A percentile compares a stretch with the other conserved stretches of the same genome.
phyloP scores from a whole-genome alignment of 2,113 vertebrate genomes.

The Dinomys branickii region DNA sequence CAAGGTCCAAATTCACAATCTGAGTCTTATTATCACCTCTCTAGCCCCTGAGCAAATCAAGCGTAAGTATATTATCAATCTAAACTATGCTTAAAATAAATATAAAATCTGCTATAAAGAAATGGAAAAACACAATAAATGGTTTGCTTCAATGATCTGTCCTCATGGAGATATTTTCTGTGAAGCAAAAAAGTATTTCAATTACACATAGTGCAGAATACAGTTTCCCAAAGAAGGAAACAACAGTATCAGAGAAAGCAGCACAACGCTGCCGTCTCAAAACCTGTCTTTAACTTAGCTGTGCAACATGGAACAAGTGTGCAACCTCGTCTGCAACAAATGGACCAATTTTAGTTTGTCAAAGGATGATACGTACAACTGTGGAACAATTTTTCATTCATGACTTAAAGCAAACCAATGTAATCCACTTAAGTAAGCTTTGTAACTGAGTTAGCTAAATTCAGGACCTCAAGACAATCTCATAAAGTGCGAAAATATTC shows the following conservation, averaged over 20 bases:
- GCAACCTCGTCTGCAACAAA: conserved; percentile 16
- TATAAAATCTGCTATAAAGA: conserved; percentile 16
- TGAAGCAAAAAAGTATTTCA: conserved; percentile 28
- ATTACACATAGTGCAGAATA: neutral
- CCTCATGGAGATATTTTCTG: conserved; percentile 26
- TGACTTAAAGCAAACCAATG: conserved; percentile 40
- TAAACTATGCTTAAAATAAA: conserved; percentile 17
- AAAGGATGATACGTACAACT: neutral
- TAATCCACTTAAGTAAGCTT: conserved; percentile 18
- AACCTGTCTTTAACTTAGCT: neutral
- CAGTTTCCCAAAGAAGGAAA: neutral
- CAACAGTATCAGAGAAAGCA: neutral
- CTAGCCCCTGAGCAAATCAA: conserved; percentile 49
- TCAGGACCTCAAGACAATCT: neutral
- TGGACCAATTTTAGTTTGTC: conserved; percentile 35
- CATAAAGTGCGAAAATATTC: conserved; percentile 16
- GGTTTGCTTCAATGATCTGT: neutral
- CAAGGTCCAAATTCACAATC: conserved; percentile 1
- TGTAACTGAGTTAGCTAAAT: neutral
- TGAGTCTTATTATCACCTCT: neutral
- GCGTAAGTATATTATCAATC: neutral
- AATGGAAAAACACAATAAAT: conserved; percentile 10
- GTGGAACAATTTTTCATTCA: conserved; percentile 52
- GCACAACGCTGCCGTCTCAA: neutral
- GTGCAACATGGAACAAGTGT: neutral